A percentile compares a stretch with the other conserved stretches of the same genome.
These are phyloP conservation scores for Acanthopleura granulata DNA, from an alignment of 2,888 invertebrate genomes.

Conservation along the genomic window DNA sequence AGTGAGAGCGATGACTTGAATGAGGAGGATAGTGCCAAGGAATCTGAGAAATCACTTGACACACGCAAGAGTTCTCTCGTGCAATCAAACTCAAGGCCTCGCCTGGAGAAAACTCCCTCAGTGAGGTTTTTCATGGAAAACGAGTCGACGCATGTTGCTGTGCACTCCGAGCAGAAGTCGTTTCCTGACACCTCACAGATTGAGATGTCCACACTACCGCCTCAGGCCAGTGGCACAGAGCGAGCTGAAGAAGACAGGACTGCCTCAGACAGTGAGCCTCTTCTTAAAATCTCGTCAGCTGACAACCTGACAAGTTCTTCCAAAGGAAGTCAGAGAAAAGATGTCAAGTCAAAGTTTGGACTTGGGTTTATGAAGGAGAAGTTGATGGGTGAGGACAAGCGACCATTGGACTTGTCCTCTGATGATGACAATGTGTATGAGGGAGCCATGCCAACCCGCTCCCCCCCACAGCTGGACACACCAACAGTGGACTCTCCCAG, in stretches of 20 bases:
- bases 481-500: background rate
- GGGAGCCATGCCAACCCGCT: no score
- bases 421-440: background rate
- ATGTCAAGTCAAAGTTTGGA: background rate
- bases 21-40: conserved; percentile 26
- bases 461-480: background rate
- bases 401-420: background rate
- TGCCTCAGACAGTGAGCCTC: background rate
- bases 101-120: background rate
- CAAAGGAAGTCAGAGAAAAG: no score
- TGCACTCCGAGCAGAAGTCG: no score
- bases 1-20: conserved; percentile 31
- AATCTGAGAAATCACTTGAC: background rate
- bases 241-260: background rate
- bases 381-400: background rate
- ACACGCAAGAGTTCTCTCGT: conserved; percentile 17
- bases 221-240: background rate
- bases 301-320: no score
- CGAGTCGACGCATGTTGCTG: background rate
- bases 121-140: conserved; percentile 14
- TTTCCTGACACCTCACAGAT: no score
- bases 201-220: background rate
- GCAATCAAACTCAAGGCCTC: background rate
- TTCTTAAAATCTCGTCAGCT: background rate
- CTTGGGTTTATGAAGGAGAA: background rate